Evolutionary conservation across 2,888 invertebrate genomes (phyloP), one percentile per base, ranked within the genome.

Genomic region (Lamproptera curius): DNA sequence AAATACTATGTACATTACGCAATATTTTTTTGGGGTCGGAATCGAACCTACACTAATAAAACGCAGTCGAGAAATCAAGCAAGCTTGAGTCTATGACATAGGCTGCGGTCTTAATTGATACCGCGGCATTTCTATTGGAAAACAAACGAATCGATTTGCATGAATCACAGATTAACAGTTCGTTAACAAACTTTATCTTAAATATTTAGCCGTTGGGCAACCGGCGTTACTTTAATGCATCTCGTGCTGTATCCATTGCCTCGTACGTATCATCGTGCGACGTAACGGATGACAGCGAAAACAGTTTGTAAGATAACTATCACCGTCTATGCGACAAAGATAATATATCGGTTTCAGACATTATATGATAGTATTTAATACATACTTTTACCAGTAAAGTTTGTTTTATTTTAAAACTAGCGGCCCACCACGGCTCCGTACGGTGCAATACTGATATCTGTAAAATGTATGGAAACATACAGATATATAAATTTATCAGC

Each of bases 131-230:
- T 67, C 71, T 73, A 71, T 74, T 67, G 38, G 69, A 67, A 72
- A 76, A 79, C 80, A 79, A 73, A 70, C 70, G 66, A 57, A 61
- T 57, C 62, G 67, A 80, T 82, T 83, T 79, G 73, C 79, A 82
- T 82, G 74, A 74, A 73, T 67, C 70, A 67, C 63, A 50, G 69
- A 79, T 76, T 74, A 80, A 75, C 76, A 75, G 76, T 73, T 74
- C 76, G 63, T 80, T 80, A 78, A 73, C 70, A 69, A 74, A 67
- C 67, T 69, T 67, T 73, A 73, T 74, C 78, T 70, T 82, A 80
- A 79, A 81, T 74, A 80, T 76, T 75, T 73, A 69, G 76, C 72
- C 57, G 69, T 75, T 76, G 68, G 57, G 72, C 56, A 75, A 73
- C 68, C 41, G 42, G 4, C 11, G 31, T 4, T 8, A 10, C 31